Base-by-base conservation (phyloP, 2,113 vertebrate genomes). In the Pygoscelis adeliae region DNA sequence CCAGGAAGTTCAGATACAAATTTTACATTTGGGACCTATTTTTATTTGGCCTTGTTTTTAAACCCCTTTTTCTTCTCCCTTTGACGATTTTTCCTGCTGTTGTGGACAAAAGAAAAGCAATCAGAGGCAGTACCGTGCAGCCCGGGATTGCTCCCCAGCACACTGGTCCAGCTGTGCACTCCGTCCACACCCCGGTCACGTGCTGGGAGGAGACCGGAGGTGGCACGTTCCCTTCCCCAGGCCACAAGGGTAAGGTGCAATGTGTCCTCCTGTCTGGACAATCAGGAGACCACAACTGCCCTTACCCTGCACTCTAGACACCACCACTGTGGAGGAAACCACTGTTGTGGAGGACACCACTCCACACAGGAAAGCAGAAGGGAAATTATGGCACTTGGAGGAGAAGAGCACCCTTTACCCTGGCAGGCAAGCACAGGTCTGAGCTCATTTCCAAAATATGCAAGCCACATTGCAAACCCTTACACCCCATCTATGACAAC, bases 1-100 rank as follows among this genome's bases (percentile, higher is more conserved):
- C 78, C 94, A 92, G 86, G 72, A 92, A 92, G 86, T 91, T 82
- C 77, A 91, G 77, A 95, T 89, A 93, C 47, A 87, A 81, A 74
- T 94, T 92, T 84, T 91, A 69, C 29, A 47, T 71, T 50, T 25
- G 76, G 74, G 84, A 85, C n/a, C 36, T 94, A 71, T 89, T 92
- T 96, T 93, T 89, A 47, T 81, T 92, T 59, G 90, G 58, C 76
- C 87, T 95, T 74, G 46, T 6, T 89, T 95, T 83, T 32, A 80
- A 83, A 91, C 3, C 6, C 30, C 18, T 73, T 79, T 74, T 34
- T 89, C 36, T 72, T 90, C 27, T 90, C 17, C 36, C 78, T 96
- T 94, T 97, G 92, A 90, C 83, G 73, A 76, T 72, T 94, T 89
- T 59, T 36, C 50, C 71, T 79, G 52, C 70, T 83, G 63, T 34